phyloP scores from a whole-genome alignment of 2,797 vertebrate genomes.

The Mus minutoides region DNA sequence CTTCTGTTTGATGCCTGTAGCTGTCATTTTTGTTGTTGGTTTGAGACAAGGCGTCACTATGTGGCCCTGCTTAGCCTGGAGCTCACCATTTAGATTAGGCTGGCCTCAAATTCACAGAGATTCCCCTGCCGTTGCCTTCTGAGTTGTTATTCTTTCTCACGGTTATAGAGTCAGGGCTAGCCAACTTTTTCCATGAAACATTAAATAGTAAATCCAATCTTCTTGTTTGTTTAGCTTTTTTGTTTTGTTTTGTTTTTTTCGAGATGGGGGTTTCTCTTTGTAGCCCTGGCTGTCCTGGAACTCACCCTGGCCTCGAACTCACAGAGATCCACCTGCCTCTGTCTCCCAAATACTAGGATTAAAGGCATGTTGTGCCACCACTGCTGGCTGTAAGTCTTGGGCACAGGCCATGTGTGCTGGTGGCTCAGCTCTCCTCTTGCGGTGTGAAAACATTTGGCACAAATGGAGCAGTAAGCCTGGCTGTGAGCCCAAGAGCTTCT shows the following conservation, averaged over 20 bases:
- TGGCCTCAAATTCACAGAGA: neutral
- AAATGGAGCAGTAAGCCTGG: no score
- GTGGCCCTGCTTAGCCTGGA: neutral
- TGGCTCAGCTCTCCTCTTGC: neutral
- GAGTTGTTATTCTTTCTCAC: neutral
- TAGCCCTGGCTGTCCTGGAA: no score
- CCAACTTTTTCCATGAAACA: neutral
- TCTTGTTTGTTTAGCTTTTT: neutral
- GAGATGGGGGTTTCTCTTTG: no score
- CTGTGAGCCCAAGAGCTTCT: neutral
- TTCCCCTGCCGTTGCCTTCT: neutral
- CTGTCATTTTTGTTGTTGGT: neutral
- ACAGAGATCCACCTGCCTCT: no score
- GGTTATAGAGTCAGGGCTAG: neutral
- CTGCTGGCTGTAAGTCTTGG: neutral
- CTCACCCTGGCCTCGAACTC: no score
- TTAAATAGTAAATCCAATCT: neutral
- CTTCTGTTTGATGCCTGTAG: neutral
- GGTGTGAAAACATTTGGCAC: neutral
- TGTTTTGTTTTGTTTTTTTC: no score
- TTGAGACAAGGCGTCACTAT: neutral
- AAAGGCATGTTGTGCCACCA: no score
- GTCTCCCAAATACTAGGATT: no score
- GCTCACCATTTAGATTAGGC: neutral
- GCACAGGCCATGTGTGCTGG: neutral